Evolutionary conservation across 2,797 vertebrate species (phyloP).

Genomic region (Loriculus beryllinus): DNA sequence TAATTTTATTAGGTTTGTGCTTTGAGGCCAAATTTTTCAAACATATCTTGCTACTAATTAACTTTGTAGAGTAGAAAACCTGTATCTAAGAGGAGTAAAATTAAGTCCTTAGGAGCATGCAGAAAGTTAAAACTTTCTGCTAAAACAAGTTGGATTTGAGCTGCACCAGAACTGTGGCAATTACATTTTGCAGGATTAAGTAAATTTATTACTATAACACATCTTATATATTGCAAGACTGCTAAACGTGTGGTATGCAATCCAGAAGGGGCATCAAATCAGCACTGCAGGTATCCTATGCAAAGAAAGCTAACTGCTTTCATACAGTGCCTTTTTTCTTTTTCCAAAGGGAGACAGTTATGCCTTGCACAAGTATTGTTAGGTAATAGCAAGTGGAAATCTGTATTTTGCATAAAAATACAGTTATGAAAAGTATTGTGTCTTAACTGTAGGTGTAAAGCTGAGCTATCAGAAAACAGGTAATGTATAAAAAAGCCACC

Average conservation of each 20-base stretch:
- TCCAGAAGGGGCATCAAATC: background rate
- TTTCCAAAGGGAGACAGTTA: background rate
- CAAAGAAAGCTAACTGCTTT: background rate
- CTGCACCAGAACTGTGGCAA: background rate
- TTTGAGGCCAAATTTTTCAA: background rate
- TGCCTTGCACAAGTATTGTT: background rate
- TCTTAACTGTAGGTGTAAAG: slow-evolving; percentile 7
- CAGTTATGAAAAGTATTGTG: background rate
- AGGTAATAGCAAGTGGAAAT: background rate
- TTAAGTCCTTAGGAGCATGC: background rate
- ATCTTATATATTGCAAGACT: background rate
- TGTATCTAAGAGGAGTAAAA: background rate
- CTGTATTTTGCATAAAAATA: background rate
- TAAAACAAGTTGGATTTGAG: background rate
- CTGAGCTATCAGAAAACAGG: background rate
- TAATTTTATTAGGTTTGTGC: background rate
- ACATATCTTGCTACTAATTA: background rate
- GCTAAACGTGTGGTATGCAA: background rate
- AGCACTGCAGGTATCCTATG: background rate
- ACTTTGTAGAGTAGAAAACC: background rate
- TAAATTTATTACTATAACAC: background rate
- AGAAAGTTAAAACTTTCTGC: background rate
- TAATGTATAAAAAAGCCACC: slow-evolving; percentile 15
- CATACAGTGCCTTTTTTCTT: background rate
- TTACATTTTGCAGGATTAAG: background rate